Conservation (phyloP, 2,113 vertebrate species). For the Chaetorhynchus papuensis region DNA sequence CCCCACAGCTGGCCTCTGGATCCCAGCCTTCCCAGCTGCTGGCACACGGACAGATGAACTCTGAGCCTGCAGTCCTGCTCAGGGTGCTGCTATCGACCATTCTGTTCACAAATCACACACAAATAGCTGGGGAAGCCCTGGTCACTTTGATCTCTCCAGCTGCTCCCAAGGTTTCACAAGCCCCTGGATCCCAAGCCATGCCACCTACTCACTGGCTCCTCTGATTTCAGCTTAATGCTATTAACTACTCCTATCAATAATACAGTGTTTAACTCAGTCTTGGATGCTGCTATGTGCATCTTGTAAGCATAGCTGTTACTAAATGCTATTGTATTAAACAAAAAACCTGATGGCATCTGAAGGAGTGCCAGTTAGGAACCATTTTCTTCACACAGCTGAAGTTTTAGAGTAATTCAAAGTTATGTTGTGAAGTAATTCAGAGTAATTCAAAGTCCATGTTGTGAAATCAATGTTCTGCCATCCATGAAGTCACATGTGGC, state of each 20-base stretch:
- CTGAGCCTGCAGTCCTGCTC: background rate
- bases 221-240: background rate
- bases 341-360: background rate
- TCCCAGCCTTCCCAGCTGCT: background rate
- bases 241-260: background rate
- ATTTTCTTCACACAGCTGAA: background rate
- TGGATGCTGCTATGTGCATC: background rate
- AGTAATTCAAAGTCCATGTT: background rate
- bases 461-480: background rate
- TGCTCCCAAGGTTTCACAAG: background rate
- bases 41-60: accelerated
- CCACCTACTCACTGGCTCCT: background rate
- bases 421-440: background rate
- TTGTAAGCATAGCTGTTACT: background rate
- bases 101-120: background rate
- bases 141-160: background rate
- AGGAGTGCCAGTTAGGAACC: background rate
- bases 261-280: accelerated
- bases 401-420: background rate
- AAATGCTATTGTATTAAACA: background rate
- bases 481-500: background rate
- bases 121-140: no score
- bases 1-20: background rate
- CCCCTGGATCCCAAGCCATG: background rate
- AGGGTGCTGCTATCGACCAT: background rate